Evolutionary conservation across 2,113 vertebrate species (phyloP), one percentile per base, ranked within the genome.

Genomic region (Nestor notabilis): DNA sequence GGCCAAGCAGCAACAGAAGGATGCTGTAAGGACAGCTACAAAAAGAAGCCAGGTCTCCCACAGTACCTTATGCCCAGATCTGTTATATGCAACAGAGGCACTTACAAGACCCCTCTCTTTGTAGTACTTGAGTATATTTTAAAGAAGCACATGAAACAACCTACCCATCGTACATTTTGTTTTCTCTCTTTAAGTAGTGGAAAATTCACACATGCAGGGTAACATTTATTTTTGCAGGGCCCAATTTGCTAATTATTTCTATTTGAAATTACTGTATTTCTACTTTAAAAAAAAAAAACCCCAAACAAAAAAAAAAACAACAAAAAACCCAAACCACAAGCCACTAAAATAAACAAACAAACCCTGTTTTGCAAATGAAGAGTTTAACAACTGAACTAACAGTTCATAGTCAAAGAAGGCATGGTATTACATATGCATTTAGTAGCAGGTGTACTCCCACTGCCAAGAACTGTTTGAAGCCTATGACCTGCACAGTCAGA

Each of bases 51-150:
- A 66, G 23, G 63, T 37, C 50, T 87, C 24, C 25, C n/a, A 39
- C 10, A 21, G 43, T 19, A 47, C 28, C 8, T 61, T 18, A 39
- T 1, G 5, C 35, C 13, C 31, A 44, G 13, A 28, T 25, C 53
- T 68, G 20, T 58, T 53, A 33, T 3, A 11, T 17, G 33, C 21
- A 41, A 6, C 52, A 37, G 5, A 8, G n/a, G 25, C 7, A 83
- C 44, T 55, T 47, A 10, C 2, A 50, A 17, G 14, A 37, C 1
- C 10, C 5, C 4, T n/a, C 15, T n/a, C 56, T 31, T 27, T 12
- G 3, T 20, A 69, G 35, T 1, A 8, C 18, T 53, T 0, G 1
- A 15, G 8, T 7, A 44, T 28, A 39, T n/a, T 91, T 56, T 8
- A 24, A 23, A 74, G 41, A 6, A 78, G 28, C 31, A 37, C 13